Base-by-base conservation (phyloP, 1,140 invertebrate species). In the Scaptomyza pallida region DNA sequence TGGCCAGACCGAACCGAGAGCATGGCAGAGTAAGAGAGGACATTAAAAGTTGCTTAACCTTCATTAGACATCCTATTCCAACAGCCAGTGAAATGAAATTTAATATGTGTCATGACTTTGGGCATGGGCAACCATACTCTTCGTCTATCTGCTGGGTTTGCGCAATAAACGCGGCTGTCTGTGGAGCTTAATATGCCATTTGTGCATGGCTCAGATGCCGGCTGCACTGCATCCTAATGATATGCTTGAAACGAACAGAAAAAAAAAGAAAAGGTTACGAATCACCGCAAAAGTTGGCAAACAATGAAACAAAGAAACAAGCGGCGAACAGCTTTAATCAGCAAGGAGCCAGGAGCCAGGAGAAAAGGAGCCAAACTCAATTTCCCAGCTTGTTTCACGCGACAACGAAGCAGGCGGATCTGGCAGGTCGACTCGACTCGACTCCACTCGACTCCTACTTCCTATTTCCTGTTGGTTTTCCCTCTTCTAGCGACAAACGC, bases 31-130 rank as follows among this genome's bases (percentile, higher is more conserved):
- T 64, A 74, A 40, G 51, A 54, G 55, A 54, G 70, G 69, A 74
- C 81, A 86, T 86, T 86, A 86, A 86, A 86, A 86, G 82, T 86
- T 88, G 81, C 81, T 86, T 86, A 86, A 86, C 81, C 81, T 86
- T 86, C 82, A 86, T 86, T 86, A 86, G 81, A 82, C 63, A 59
- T 52, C 60, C 51, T 51, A 70, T 78, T 50, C 74, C 71, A 45
- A 65, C 77, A 80, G 77, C 23, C 77, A 68, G 50, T 45, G 64
- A 71, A 76, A 81, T 77, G 77, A 88, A 86, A 86, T 88, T 81
- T 86, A 86, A 88, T 86, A 86, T 86, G 77, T 81, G 78, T 65
- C 77, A 71, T 37, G 52, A 51, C 50, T 37, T 37, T 45, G 19
- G 51, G 69, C 19, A 47, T n/a, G 9, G 40, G 4, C 33, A 9